Percentiles rank a stretch among this genome's conserved stretches.
phyloP scores from a whole-genome alignment of 2,888 invertebrate genomes.

The Hirtodrosophila histrioides region DNA sequence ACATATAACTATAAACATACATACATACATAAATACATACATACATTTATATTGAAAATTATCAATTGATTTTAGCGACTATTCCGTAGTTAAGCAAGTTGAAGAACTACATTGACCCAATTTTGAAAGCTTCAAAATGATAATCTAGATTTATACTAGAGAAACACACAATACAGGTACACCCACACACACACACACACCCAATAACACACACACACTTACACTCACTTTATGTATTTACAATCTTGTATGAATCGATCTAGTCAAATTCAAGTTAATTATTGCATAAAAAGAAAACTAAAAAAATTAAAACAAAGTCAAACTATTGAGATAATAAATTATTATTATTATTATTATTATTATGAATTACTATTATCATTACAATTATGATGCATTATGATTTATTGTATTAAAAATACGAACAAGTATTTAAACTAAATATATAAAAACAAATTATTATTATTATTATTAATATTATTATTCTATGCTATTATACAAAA shows the following conservation, averaged over 20 bases:
- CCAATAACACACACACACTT: constrained; percentile 25
- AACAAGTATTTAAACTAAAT: constrained; percentile 70
- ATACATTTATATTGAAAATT: constrained; percentile 65
- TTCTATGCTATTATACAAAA: constrained; percentile 77
- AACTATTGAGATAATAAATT: constrained; percentile 73
- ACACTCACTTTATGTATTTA: constrained; percentile 67
- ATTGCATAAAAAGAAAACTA: constrained; percentile 65
- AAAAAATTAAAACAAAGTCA: constrained; percentile 62
- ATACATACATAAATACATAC: constrained; percentile 45
- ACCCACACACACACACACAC: constrained; percentile 27
- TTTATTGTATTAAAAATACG: constrained; percentile 81
- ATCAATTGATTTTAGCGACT: constrained; percentile 73
- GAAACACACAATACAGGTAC: constrained; percentile 1
- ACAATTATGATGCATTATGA: constrained; percentile 49
- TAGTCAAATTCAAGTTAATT: constrained; percentile 84
- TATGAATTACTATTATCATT: constrained; percentile 63
- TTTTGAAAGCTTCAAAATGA: constrained; percentile 67
- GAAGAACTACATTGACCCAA: constrained; percentile 37
- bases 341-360: constrained; percentile 54
- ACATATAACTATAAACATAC: constrained; percentile 40
- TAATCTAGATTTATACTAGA: constrained; percentile 76
- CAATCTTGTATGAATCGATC: constrained; percentile 78
- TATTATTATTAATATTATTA: constrained; percentile 69
- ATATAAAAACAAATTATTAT: constrained; percentile 59
- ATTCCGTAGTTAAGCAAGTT: constrained; percentile 54